Base-by-base conservation (phyloP, 2,888 invertebrate species). In the Ypsolopha sequella region DNA sequence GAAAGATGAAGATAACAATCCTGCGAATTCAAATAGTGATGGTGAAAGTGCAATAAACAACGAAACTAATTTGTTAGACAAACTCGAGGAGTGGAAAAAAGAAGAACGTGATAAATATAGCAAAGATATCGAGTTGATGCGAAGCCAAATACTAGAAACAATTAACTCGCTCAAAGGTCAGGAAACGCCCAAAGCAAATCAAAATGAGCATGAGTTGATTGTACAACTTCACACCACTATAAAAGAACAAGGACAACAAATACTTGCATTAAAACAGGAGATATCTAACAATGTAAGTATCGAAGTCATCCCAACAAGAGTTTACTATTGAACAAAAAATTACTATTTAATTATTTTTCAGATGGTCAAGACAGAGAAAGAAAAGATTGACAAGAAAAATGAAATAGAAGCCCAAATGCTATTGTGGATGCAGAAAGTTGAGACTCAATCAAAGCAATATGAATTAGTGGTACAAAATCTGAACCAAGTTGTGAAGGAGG, bases 31-130 rank as follows among this genome's bases (percentile, higher is more conserved):
- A 24, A 24, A 24, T 24, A 24, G 24, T 24, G 24, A 24, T 24
- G 24, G 24, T 24, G 24, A 24, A 24, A 24, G 4, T 24, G 24
- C 4, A 24, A 24, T 24, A 24, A 24, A 24, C 24, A 24, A 66
- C 46, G 79, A 79, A 55, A 70, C 66, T 48, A 67, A 70, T 55
- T 61, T 81, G 39, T 54, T 81, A 41, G 72, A 76, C 64, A 84
- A 72, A 67, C 79, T 79, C 56, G 89, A 79, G 62, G 78, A 74
- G 65, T 88, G 86, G 84, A 89, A 87, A 66, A 78, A 80, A 62
- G 70, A 84, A 62, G 87, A 89, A 64, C 73, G 86, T 54, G 84
- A 82, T 51, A 89, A 88, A 62, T 88, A 89, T 63, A 80, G 80
- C 43, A 81, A 81, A 60, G 85, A 88, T 70, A 86, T 89, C 58